Percentiles rank a stretch among this genome's conserved stretches.
phyloP scores from a whole-genome alignment of 2,888 invertebrate genomes.

The Apeira syringaria region DNA sequence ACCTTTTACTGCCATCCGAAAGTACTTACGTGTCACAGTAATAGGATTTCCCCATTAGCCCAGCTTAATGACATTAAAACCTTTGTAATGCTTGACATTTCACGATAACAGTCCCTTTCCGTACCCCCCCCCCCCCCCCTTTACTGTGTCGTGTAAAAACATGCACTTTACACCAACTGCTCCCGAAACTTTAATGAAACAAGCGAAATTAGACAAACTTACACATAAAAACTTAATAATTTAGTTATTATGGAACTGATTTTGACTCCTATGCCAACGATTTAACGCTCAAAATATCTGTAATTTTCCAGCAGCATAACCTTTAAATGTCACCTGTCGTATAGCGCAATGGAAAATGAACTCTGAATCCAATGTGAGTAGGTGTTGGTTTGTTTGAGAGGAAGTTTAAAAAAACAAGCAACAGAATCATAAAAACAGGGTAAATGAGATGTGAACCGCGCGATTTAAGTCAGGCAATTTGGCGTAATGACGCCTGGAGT shows the following conservation, averaged over 20 bases:
- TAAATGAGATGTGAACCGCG: conserved; percentile 69
- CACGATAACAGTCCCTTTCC: conserved; percentile 4
- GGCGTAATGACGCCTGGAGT: conserved; percentile 47
- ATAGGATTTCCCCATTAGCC: conserved; percentile 35
- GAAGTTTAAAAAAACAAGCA: conserved; percentile 33
- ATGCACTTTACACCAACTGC: conserved; percentile 1
- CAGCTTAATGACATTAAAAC: conserved; percentile 43
- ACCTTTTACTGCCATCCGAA: too few species aligned
- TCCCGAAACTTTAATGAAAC: conserved; percentile 7
- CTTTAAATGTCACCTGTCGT: conserved; percentile 3
- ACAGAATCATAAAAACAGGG: conserved; percentile 57
- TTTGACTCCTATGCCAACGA: neutral
- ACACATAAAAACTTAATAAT: conserved; percentile 2
- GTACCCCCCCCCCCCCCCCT: neutral
- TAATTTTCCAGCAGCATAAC: conserved; percentile 2
- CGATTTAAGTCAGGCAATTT: conserved; percentile 66
- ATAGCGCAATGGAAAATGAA: conserved; percentile 4
- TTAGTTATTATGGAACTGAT: neutral
- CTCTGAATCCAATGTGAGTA: conserved; percentile 1
- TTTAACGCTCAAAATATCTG: conserved; percentile 8
- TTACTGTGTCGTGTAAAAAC: neutral
- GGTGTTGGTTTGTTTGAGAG: conserved; percentile 1
- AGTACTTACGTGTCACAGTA: conserved; percentile 20
- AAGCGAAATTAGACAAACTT: conserved; percentile 1
- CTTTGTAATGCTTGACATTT: conserved; percentile 35